Evolutionary conservation across 2,797 vertebrate species (phyloP).

Genomic region (Thamnophis elegans): DNA sequence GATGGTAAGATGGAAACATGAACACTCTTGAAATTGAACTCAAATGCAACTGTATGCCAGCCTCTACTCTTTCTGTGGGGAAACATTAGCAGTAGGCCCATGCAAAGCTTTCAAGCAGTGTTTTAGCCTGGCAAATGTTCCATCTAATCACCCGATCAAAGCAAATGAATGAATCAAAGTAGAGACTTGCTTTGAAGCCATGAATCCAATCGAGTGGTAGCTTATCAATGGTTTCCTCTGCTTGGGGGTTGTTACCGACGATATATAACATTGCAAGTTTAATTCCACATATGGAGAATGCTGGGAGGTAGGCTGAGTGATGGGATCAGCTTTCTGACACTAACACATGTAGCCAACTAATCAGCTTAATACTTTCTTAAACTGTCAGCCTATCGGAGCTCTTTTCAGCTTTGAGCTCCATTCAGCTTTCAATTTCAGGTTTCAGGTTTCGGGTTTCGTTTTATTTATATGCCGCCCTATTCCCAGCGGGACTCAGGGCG

Average conservation of each 20-base stretch:
- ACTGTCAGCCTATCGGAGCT: not conserved
- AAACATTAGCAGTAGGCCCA: not conserved
- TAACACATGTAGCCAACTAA: not conserved
- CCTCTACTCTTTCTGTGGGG: not conserved
- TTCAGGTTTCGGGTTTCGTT: no score
- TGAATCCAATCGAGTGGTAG: not conserved
- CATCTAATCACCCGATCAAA: not conserved
- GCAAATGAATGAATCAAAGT: not conserved
- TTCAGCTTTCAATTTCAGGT: not conserved
- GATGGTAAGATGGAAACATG: not conserved
- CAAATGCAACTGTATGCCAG: not conserved
- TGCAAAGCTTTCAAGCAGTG: not conserved
- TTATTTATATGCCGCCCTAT: no score
- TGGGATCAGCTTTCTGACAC: not conserved
- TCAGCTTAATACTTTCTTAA: not conserved
- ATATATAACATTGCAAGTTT: not conserved
- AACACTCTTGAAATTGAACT: not conserved
- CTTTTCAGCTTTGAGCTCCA: not conserved
- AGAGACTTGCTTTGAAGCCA: not conserved
- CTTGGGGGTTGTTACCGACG: not conserved
- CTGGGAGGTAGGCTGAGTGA: not conserved
- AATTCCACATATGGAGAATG: not conserved
- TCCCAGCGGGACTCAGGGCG: no score
- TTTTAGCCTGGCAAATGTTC: not conserved
- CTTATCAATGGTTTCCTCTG: not conserved